Evolutionary conservation across 2,888 invertebrate genomes (phyloP), one percentile per base, ranked within the genome.

Genomic region (Eristalis arbustorum): DNA sequence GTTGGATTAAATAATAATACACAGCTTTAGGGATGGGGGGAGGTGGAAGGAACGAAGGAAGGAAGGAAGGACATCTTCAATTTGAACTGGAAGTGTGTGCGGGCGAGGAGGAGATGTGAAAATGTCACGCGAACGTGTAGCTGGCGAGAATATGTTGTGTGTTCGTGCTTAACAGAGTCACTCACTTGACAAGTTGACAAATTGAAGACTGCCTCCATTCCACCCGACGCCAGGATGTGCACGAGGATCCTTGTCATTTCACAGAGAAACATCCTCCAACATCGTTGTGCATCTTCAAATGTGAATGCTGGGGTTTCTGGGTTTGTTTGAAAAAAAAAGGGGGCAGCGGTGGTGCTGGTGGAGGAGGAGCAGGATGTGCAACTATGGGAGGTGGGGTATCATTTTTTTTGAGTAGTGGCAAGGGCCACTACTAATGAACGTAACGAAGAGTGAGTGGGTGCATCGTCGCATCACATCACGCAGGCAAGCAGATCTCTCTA

Each of bases 111-210:
- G 31, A 11, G 37, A 37, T 49, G 49, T 49, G 63, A 73, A 69
- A 57, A 68, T 13, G 42, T 22, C 40, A 13, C 28, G 28, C 40
- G n/a, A 77, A 77, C 73, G 84, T 31, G 42, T 57, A 42, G 75
- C 63, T 64, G 71, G 57, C n/a, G 34, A 37, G 69, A 57, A 77
- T 59, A 73, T 69, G 74, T 56, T 37, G 37, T 56, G 73, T 61
- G 77, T 79, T 81, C 76, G 74, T 87, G 87, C 72, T 77, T 73
- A 71, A 37, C 74, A 72, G 74, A 87, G 67, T 79, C 75, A 83
- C 74, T 87, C 83, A 87, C 83, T 87, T 83, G 87, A 83, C 87
- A 83, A 87, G 87, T 87, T 83, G 83, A 83, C 83, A 87, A 87
- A 87, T 87, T 87, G 87, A 87, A 87, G 79, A n/a, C n/a, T n/a